phyloP scores from a whole-genome alignment of 1,140 invertebrate species.

The Wiebesia pumilae region DNA sequence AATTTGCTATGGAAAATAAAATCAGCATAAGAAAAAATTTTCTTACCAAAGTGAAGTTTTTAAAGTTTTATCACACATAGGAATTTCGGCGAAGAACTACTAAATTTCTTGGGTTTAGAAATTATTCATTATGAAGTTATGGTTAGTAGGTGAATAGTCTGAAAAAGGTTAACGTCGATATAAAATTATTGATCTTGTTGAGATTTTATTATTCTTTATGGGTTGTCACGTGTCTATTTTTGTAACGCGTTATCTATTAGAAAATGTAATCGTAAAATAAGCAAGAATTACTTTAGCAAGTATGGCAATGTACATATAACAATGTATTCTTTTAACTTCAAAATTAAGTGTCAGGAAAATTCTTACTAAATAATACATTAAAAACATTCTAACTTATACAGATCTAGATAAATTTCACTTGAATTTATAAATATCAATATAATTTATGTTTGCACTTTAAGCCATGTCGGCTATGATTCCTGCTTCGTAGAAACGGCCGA shows the following conservation, averaged over 20 bases:
- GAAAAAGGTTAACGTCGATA: neutral
- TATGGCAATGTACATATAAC: neutral
- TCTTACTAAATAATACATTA: neutral
- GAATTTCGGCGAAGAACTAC: neutral
- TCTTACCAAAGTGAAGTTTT: neutral
- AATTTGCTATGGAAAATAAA: neutral
- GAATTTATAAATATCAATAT: neutral
- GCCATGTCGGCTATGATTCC: neutral
- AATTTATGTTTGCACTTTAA: neutral
- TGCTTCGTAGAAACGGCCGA: neutral
- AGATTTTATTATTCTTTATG: no score
- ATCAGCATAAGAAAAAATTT: neutral
- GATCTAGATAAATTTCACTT: neutral
- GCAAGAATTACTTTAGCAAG: neutral
- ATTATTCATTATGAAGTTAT: neutral
- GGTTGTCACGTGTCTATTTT: neutral
- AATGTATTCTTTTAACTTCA: neutral
- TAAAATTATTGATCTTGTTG: neutral
- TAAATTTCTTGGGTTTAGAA: neutral
- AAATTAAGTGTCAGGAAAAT: neutral
- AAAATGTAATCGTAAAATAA: neutral
- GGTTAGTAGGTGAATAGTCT: neutral
- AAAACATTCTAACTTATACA: neutral
- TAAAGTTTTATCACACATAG: constrained; percentile 1
- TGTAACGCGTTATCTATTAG: neutral